Conservation (phyloP, 92 coral and sea anemone genomes). For the Metridium senile region DNA sequence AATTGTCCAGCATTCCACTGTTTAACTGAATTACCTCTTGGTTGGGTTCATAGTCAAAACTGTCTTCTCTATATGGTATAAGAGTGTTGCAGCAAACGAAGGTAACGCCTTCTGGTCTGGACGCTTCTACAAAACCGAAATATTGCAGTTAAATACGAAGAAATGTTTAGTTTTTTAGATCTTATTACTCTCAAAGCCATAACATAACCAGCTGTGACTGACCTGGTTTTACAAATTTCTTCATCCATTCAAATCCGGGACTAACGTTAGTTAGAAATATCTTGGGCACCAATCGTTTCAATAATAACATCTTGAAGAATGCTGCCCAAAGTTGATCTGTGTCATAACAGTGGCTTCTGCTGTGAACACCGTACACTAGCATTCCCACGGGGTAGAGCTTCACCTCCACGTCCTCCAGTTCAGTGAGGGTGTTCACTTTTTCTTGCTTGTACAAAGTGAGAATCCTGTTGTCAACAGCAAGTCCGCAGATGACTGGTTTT, state of each 20-base stretch:
- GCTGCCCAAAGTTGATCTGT: conserved; percentile 79
- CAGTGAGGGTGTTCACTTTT: conserved; percentile 39
- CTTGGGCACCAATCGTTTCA: conserved; percentile 59
- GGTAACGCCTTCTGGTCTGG: no score
- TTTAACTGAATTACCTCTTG: neutral
- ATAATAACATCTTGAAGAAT: conserved; percentile 59
- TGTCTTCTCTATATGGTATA: conserved; percentile 21
- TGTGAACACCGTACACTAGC: conserved; percentile 54
- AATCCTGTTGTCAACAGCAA: conserved; percentile 63
- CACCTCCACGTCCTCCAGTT: conserved; percentile 71
- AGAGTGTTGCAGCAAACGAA: neutral
- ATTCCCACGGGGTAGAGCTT: conserved; percentile 64
- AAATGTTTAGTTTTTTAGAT: no score
- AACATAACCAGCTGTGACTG: no score
- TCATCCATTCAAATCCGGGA: no score
- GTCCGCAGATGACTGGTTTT: conserved; percentile 67
- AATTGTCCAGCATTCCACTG: neutral
- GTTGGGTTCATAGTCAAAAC: no score
- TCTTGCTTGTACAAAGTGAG: conserved; percentile 58
- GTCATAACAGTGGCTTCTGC: conserved; percentile 50
- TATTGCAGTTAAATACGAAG: no score
- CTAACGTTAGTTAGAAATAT: conserved; percentile 60
- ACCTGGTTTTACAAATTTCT: no score
- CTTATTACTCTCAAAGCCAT: no score
- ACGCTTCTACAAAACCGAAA: neutral